Evolutionary conservation across 1,140 invertebrate genomes (phyloP), one percentile per base, ranked within the genome.

Genomic region (Trachymyrmex septentrionalis): DNA sequence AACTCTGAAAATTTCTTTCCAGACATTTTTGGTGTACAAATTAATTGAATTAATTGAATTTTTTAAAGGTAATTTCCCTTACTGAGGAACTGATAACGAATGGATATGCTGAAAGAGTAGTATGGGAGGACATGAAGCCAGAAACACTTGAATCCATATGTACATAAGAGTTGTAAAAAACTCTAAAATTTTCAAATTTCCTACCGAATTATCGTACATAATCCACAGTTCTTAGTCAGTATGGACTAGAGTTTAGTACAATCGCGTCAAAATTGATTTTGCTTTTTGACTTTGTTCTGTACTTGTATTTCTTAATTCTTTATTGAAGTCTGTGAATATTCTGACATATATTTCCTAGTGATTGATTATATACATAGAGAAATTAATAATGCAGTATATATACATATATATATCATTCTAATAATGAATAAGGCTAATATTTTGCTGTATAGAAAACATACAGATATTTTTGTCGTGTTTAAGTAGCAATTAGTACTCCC

Each of bases 11-110:
- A 69, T 19, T 19, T 55, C 6, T 69, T 76, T 63, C 0, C 7
- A 34, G 7, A 19, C 19, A 1, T 10, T 77, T 75, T 50, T 63
- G 6, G 0, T 55, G 1, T 0, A 16, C 16, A 27, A 30, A 63
- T 77, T 55, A 21, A 63, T 72, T 38, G 3, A 9, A 27, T 44
- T 77, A 1, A 53, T 66, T 75, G 19, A 30, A 24, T 30, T 50
- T 73, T 57, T 73, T 53, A 7, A 7, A 95, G 94, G 88, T 94
- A 10, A 93, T 95, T 92, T 95, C 94, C 6, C 69, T 95, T 30
- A 93, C 94, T n/a, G 92, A 95, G 4, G 94, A 95, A 93, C 91
- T 95, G 86, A 44, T 95, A 90, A 87, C 89, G 0, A 92, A 94
- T 77, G 92, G 92, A 27, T 91, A 87, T 6, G 94, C 94, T 6